Base-by-base conservation (phyloP, 1,140 invertebrate genomes). In the Apis cerana region DNA sequence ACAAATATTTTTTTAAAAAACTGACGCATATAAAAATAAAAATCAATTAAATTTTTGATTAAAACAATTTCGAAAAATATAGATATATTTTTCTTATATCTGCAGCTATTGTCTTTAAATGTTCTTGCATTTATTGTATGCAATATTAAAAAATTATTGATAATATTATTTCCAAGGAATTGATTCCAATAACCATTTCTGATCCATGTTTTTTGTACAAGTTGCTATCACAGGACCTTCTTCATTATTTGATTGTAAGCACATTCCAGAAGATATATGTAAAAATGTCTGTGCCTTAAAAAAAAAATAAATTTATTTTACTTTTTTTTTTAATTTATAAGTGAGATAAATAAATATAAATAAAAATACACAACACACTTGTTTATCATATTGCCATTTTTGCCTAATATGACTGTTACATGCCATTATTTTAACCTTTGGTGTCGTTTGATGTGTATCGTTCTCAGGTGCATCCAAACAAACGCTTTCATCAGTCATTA, bases 401-500 rank as follows among this genome's bases (percentile, higher is more conserved):
- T 97, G 97, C 79, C 95, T 92, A 0, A 91, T 89, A 12, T 94
- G 92, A 61, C 95, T 95, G 87, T 94, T 96, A 88, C 97, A 97
- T 2, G 96, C 95, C 91, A 96, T 95, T 58, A 97, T 95, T 78
- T 96, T 94, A 9, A 96, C 96, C 87, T 95, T 95, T 5, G 95
- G 94, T 50, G 90, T 93, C 23, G 93, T 92, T 62, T 94, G 91
- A 58, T 90, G 89, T 2, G 88, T 93, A 59, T 95, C 93, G 52
- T 89, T 94, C 75, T 96, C 95, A 0, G 96, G 95, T 27, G 95
- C 95, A 90, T 97, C 96, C 56, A 97, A 91, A 90, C 97, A 97
- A 8, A 97, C 94, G 11, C 95, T 96, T 88, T 97, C 97, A 87
- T 97, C 96, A 0, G 96, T 96, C 95, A 96, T 96, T 75, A 97